phyloP scores from a whole-genome alignment of 2,797 vertebrate genomes.

The Sciurus vulgaris region DNA sequence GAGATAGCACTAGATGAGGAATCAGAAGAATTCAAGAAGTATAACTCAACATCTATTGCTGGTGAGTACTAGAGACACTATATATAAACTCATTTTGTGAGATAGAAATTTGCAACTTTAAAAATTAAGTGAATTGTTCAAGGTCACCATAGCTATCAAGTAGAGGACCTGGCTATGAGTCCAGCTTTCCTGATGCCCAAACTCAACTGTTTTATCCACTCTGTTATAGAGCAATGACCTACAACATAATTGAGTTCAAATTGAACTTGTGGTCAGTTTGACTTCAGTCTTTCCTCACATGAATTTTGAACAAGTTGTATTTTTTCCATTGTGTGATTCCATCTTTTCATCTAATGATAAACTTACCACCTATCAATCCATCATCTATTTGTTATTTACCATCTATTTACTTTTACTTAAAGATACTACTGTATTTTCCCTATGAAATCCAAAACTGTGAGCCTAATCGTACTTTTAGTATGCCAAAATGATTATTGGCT shows the following conservation, averaged over 20 bases:
- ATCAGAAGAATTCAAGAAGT: conserved; percentile 9
- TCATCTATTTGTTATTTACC: neutral
- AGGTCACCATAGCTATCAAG: neutral
- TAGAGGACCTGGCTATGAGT: neutral
- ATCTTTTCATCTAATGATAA: neutral
- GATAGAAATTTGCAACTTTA: neutral
- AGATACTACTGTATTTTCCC: neutral
- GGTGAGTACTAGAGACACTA: neutral
- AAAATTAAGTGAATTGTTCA: neutral
- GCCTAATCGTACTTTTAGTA: neutral
- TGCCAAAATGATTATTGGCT: conserved; percentile 1
- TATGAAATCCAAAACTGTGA: conserved; percentile 14
- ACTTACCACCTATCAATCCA: neutral
- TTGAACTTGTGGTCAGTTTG: neutral
- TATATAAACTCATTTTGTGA: neutral
- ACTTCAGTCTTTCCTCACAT: neutral
- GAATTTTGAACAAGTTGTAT: neutral
- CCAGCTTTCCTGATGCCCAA: neutral
- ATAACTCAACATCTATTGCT: neutral
- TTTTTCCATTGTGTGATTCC: neutral
- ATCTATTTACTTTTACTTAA: conserved; percentile 55
- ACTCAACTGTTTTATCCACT: neutral
- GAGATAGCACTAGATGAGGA: neutral
- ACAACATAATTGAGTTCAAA: neutral
- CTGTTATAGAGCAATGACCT: neutral